A percentile compares a stretch with the other conserved stretches of the same genome.
Evolutionary conservation across 2,113 vertebrate species (phyloP).

Genomic region (Nettapus auritus): DNA sequence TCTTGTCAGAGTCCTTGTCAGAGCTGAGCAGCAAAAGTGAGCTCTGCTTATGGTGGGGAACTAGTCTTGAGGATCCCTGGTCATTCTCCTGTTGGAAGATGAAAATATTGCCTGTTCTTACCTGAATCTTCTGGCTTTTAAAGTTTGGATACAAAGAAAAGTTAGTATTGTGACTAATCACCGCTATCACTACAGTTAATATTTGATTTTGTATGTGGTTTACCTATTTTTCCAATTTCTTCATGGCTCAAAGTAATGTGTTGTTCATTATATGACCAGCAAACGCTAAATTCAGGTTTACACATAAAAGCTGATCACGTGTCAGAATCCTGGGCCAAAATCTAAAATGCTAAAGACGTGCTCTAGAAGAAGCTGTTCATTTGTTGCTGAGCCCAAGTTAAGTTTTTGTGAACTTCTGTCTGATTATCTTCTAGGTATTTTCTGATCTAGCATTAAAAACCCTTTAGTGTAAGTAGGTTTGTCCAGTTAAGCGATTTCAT

Average conservation of each 20-base stretch:
- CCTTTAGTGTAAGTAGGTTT: not conserved
- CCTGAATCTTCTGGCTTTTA: not conserved
- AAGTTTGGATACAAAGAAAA: not conserved
- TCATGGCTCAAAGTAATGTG: not conserved
- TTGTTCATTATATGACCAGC: not conserved
- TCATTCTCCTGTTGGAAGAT: not conserved
- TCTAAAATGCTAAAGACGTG: rapidly evolving
- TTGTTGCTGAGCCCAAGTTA: not conserved
- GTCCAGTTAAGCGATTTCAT: not conserved
- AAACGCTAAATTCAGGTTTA: not conserved
- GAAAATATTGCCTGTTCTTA: not conserved
- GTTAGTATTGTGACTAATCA: not conserved
- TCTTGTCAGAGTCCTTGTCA: not conserved
- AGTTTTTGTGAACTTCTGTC: rapidly evolving
- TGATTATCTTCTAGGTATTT: not conserved
- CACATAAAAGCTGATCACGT: not conserved
- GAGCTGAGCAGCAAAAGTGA: not conserved
- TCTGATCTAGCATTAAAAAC: not conserved
- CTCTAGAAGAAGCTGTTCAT: not conserved
- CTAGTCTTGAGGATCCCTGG: not conserved
- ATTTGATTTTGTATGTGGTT: not conserved
- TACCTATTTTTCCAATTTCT: not conserved
- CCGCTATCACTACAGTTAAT: not conserved
- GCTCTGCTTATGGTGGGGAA: not conserved
- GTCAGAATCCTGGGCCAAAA: not conserved